Evolutionary conservation across 1,140 invertebrate genomes (phyloP).

Genomic region (Atta colombica): DNA sequence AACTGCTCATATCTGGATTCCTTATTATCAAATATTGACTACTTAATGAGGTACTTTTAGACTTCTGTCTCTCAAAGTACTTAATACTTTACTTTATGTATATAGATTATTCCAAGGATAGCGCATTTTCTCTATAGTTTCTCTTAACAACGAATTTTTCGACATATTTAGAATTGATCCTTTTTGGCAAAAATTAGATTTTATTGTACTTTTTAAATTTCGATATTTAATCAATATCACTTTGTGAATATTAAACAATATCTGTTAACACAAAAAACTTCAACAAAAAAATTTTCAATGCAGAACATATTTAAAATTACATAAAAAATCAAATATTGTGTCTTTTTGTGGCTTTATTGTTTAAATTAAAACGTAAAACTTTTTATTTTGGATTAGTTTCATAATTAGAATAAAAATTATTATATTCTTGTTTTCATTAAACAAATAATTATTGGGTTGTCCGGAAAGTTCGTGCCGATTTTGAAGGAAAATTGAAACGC

Average conservation of each 20-base stretch:
- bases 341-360: no score
- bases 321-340: background rate
- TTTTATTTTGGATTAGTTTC: background rate
- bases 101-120: constrained; percentile 20
- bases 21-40: constrained; percentile 36
- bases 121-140: background rate
- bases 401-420: no score
- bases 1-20: background rate
- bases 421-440: background rate
- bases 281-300: background rate
- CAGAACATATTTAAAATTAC: background rate
- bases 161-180: background rate
- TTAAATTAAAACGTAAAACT: background rate
- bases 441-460: background rate
- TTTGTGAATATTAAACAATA: constrained; percentile 22
- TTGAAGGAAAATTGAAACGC: no score
- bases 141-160: constrained; percentile 2
- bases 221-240: background rate
- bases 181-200: constrained; percentile 3
- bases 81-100: constrained; percentile 26
- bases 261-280: background rate
- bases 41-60: constrained; percentile 19
- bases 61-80: constrained; percentile 4
- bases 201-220: background rate
- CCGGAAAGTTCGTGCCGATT: no score